Evolutionary conservation across 2,113 vertebrate species (phyloP).

Genomic region (Vidua macroura): DNA sequence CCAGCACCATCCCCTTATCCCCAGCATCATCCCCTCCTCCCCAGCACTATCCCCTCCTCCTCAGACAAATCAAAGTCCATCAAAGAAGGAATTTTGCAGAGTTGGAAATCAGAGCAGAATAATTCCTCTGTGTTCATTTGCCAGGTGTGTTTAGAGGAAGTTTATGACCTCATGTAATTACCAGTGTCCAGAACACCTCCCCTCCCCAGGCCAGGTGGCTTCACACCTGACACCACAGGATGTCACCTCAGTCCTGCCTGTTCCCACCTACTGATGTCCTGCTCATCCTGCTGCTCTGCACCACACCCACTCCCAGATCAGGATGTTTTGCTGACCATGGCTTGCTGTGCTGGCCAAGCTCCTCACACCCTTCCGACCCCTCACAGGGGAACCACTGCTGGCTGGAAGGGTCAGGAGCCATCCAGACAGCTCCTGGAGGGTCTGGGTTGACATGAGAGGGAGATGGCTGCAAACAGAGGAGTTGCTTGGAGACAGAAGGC

Average conservation of each 20-base stretch:
- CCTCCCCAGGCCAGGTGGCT: background rate
- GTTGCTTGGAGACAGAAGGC: background rate
- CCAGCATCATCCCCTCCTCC: background rate
- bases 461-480: background rate
- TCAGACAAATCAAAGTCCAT: background rate
- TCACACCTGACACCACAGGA: background rate
- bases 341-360: background rate
- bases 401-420: background rate
- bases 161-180: constrained; percentile 18
- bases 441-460: background rate
- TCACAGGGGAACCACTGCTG: background rate
- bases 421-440: background rate
- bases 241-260: background rate
- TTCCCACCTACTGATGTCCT: background rate
- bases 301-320: background rate
- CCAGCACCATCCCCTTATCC: background rate
- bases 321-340: background rate
- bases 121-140: background rate
- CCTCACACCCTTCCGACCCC: background rate
- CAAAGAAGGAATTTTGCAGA: background rate
- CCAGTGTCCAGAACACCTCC: background rate
- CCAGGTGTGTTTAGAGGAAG: background rate
- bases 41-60: background rate
- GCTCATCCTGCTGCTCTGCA: background rate
- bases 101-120: background rate